These are phyloP conservation scores for Penelope pileata DNA, from an alignment of 2,113 vertebrate genomes.

Conservation along the genomic window DNA sequence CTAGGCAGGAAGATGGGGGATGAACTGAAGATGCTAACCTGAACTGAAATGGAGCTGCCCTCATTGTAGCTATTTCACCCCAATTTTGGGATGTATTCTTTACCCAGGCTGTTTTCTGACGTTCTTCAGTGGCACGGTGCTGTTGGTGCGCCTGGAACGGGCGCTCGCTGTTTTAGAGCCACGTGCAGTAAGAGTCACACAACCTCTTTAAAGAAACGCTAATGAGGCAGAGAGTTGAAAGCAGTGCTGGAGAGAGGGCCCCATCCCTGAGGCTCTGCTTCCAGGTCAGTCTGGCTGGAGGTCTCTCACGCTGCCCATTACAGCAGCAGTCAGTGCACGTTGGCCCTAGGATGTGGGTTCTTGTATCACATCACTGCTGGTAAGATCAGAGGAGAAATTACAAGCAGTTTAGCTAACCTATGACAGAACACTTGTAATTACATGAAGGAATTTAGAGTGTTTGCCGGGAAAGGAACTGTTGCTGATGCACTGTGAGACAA, in stretches of 20 bases:
- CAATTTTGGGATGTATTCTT: neutral
- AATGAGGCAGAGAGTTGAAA: neutral
- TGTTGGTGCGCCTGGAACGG: neutral
- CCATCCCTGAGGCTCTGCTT: neutral
- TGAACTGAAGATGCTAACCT: neutral
- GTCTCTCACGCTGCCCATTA: neutral
- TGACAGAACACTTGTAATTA: neutral
- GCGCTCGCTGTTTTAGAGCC: accelerated
- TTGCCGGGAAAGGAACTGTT: neutral
- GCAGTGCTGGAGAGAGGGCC: neutral
- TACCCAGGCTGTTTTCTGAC: accelerated
- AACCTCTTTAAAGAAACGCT: neutral
- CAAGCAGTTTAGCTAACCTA: neutral
- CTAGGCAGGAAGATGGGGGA: neutral
- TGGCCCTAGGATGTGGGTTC: neutral
- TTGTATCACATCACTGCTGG: neutral
- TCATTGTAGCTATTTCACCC: neutral
- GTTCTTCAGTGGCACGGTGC: neutral
- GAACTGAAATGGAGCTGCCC: neutral
- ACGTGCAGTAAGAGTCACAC: accelerated
- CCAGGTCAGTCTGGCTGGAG: neutral
- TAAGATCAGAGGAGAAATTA: neutral
- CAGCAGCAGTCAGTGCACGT: accelerated
- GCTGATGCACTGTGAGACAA: accelerated
- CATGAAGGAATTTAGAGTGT: neutral